A percentile compares a stretch with the other conserved stretches of the same genome.
phyloP scores from a whole-genome alignment of 1,140 invertebrate genomes.

The Drosophila pachea region DNA sequence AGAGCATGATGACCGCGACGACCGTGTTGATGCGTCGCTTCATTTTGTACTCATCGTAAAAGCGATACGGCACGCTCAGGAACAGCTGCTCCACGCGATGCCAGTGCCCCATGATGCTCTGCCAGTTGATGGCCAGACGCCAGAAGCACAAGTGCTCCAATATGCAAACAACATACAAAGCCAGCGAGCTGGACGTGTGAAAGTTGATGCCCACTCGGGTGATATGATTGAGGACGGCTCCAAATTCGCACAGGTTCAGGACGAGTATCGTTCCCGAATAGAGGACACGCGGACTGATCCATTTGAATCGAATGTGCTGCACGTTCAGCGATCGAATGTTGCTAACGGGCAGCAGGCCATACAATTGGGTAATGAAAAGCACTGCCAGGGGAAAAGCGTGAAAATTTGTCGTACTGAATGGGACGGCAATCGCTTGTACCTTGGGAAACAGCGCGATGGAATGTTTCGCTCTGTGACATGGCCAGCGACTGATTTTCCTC shows the following conservation, averaged over 20 bases:
- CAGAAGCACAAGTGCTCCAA: conserved; percentile 73
- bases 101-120: conserved; percentile 59
- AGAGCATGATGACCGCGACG: conserved; percentile 53
- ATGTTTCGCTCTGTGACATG: conserved; percentile 68
- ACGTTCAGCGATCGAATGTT: conserved; percentile 50
- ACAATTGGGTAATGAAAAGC: conserved; percentile 69
- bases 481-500: conserved; percentile 21
- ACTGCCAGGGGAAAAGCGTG: conserved; percentile 38
- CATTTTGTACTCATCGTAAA: conserved; percentile 68
- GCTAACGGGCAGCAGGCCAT: conserved; percentile 61
- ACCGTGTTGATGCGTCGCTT: conserved; percentile 62
- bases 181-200: conserved; percentile 63
- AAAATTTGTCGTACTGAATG: background rate
- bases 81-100: conserved; percentile 65
- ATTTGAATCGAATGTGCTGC: conserved; percentile 45
- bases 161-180: conserved; percentile 64
- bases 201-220: conserved; percentile 53
- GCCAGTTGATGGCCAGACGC: conserved; percentile 66
- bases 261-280: conserved; percentile 53
- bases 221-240: conserved; percentile 52
- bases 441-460: conserved; percentile 60
- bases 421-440: conserved; percentile 26
- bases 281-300: conserved; percentile 48
- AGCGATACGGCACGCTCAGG: conserved; percentile 61
- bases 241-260: conserved; percentile 61